Evolutionary conservation across 2,888 invertebrate species (phyloP).

Genomic region (Thereva unica): DNA sequence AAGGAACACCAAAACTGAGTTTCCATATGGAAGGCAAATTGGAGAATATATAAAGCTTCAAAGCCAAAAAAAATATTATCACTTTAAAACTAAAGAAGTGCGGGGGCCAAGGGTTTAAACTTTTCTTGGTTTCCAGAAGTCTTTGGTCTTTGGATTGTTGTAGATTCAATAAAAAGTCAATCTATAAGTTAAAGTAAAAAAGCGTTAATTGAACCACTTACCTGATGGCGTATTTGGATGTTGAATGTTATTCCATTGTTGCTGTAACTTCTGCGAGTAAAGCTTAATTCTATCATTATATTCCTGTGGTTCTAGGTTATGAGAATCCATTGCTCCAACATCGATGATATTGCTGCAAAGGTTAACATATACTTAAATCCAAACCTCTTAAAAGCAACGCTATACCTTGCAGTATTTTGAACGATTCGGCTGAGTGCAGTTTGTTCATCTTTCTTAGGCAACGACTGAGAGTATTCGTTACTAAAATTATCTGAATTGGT

Average conservation of each 20-base stretch:
- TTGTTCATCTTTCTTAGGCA: constrained; percentile 85
- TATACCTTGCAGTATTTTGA: constrained; percentile 88
- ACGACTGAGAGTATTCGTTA: constrained; percentile 65
- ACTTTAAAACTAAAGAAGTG: too few relatives aligned
- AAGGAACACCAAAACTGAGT: too few relatives aligned
- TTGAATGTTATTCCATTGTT: constrained; percentile 59
- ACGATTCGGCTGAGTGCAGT: constrained; percentile 87
- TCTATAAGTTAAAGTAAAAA: too few relatives aligned
- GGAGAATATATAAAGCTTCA: too few relatives aligned
- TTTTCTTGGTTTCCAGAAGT: too few relatives aligned
- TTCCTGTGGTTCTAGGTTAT: constrained; percentile 86
- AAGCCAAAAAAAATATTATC: too few relatives aligned
- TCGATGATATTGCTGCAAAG: constrained; percentile 84
- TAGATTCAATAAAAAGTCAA: too few relatives aligned
- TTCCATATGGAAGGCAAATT: too few relatives aligned
- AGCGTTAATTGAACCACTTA: too few relatives aligned
- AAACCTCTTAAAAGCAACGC: constrained; percentile 43
- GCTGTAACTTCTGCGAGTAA: constrained; percentile 65
- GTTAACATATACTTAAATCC: constrained; percentile 1
- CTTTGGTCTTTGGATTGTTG: too few relatives aligned
- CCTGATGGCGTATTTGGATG: constrained; percentile 52
- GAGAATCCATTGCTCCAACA: constrained; percentile 88
- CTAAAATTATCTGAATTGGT: constrained; percentile 73
- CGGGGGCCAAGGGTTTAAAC: too few relatives aligned
- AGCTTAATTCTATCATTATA: constrained; percentile 79